Percentiles rank a stretch among this genome's conserved stretches.
Conservation (phyloP, 2,113 vertebrate genomes). For the Peucedramus taeniatus region DNA sequence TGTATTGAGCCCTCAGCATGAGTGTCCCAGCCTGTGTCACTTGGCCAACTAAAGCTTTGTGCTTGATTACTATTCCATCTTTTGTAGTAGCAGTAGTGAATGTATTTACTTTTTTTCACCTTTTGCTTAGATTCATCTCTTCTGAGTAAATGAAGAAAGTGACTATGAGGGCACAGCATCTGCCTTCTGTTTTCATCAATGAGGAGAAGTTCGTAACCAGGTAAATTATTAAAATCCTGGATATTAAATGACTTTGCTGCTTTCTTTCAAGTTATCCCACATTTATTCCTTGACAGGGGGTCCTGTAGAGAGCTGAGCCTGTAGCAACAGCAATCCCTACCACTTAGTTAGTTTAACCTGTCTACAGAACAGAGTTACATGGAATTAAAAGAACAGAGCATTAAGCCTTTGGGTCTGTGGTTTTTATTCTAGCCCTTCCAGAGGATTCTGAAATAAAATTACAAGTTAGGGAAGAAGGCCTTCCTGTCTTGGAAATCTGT, state of each 20-base stretch:
- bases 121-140: conserved; percentile 12
- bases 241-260: neutral
- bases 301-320: neutral
- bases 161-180: conserved; percentile 37
- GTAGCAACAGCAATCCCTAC: neutral
- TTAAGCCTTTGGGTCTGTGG: neutral
- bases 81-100: neutral
- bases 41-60: neutral
- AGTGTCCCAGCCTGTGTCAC: neutral
- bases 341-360: neutral
- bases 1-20: neutral
- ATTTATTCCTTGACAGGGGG: neutral
- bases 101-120: neutral
- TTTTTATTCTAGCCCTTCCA: neutral
- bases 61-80: neutral
- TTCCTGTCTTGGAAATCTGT: neutral
- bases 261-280: neutral
- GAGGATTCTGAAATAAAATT: neutral
- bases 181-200: conserved; percentile 49
- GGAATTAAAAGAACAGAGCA: neutral
- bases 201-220: conserved; percentile 67
- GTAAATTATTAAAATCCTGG: neutral
- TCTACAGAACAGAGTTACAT: neutral
- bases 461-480: neutral
- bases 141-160: conserved; percentile 30